phyloP scores from a whole-genome alignment of 2,797 vertebrate species.

The Thunnus albacares region DNA sequence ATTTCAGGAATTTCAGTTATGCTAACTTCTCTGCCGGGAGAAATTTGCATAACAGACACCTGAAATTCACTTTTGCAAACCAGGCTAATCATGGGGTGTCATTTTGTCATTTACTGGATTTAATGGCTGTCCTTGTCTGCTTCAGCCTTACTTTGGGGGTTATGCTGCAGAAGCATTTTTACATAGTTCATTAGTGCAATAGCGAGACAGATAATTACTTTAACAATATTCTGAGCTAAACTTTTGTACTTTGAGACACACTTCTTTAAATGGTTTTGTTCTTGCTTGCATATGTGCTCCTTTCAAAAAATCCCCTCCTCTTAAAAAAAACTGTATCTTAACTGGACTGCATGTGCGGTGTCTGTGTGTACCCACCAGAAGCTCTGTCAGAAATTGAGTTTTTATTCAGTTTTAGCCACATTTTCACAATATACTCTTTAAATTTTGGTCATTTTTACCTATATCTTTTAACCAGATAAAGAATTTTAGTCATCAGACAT shows the following conservation, averaged over 20 bases:
- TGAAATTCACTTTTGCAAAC: constrained; percentile 16
- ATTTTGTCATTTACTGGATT: constrained; percentile 48
- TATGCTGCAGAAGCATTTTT: constrained; percentile 38
- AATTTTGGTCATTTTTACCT: too few species aligned
- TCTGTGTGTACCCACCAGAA: too few species aligned
- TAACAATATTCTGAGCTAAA: constrained; percentile 43
- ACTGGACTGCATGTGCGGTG: too few species aligned
- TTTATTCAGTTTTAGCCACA: not conserved
- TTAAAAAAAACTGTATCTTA: constrained; percentile 2
- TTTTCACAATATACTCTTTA: too few species aligned
- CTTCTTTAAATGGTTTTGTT: constrained; percentile 26
- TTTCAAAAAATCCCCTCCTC: constrained; percentile 34
- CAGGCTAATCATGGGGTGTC: constrained; percentile 27
- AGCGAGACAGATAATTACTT: constrained; percentile 49
- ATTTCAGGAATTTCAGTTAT: too few species aligned
- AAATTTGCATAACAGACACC: constrained; percentile 6
- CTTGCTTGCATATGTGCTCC: constrained; percentile 25
- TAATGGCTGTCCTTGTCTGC: constrained; percentile 38
- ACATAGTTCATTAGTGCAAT: constrained; percentile 67
- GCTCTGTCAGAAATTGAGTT: too few species aligned
- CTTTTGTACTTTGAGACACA: constrained; percentile 28
- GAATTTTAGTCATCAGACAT: too few species aligned
- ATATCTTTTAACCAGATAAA: too few species aligned
- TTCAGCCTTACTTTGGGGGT: constrained; percentile 40
- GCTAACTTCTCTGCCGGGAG: not conserved